Evolutionary conservation across 2,113 vertebrate species (phyloP), one percentile per base, ranked within the genome.

Genomic region (Hippopotamus amphibius): DNA sequence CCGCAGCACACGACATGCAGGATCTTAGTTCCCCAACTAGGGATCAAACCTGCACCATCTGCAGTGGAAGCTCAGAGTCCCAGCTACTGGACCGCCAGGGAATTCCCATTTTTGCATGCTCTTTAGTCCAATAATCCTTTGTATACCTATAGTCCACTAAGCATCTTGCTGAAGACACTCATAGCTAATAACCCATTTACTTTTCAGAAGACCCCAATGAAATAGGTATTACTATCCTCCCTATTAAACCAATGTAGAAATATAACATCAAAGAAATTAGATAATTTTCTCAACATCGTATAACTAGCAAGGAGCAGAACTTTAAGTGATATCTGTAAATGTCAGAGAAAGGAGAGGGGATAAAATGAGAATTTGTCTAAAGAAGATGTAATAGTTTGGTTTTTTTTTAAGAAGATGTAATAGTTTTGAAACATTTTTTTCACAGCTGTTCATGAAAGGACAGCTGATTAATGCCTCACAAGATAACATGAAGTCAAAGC

Each of bases 381-480:
- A 63, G 63, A 84, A 80, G n/a, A 74, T 9, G 2, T 7, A 69
- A 24, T 30, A 14, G 30, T 79, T 82, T 55, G 37, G 37, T 37
- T 37, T 37, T 37, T 37, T 37, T 37, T 37, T 37, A 63, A 63
- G 63, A 84, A 80, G n/a, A 74, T 9, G 2, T 7, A 69, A 24
- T 30, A 14, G 30, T 79, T 82, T 55, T 28, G 50, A 94, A 86
- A 59, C 72, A 30, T 59, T 90, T 86, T 80, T 85, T 74, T 59
- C 81, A 82, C 48, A 91, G 63, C 26, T 94, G 4, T 81, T 74
- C 43, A 21, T 66, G 84, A 92, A 92, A 94, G 68, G 83, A 84
- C 26, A 96, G 46, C 15, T 10, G 4, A 30, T 26, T 61, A 77
- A 88, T 41, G 81, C 21, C 48, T 92, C 46, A 16, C 24, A n/a